Evolutionary conservation across 2,888 invertebrate genomes (phyloP), one percentile per base, ranked within the genome.

Genomic region (Mesodorylaimus sp.): DNA sequence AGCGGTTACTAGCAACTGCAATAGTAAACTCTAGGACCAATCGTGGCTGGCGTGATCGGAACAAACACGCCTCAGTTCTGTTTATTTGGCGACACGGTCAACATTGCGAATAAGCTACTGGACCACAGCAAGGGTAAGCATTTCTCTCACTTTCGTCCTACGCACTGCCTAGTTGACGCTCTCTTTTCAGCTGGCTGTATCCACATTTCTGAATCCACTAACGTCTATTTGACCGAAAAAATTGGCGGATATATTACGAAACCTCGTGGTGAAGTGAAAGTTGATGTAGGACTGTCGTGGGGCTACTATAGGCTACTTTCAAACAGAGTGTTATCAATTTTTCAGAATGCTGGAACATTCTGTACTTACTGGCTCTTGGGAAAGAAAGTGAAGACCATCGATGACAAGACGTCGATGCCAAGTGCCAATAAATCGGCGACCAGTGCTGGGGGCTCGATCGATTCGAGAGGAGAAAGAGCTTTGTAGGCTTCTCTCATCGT

Each of bases 201-300:
- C n/a, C 55, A 55, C 46, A 42, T 55, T 7, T 55, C 55, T 1
- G 50, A 42, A 24, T 25, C 24, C 19, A 45, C 51, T 3, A 52
- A 57, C 37, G 23, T 41, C 16, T 55, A 43, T 28, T 36, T 55
- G 25, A 55, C 56, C 3, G 52, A 57, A 19, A 38, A 49, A 3
- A 52, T 56, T 38, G 55, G 55, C 21, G 56, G 55, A 24, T 61
- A 56, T 47, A 49, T 50, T 3, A 62, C 60, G n/a, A 58, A 58
- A 39, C 36, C 51, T n/a, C 51, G 61, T 48, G 60, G 61, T 23
- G 60, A 60, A 19, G 36, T 43, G 5, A 7, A 41, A 28, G 23
- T 49, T 26, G 27, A 43, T 26, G 44, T 43, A 43, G 19, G 44
- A n/a, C n/a, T n/a, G n/a, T n/a, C n/a, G n/a, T n/a, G n/a, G n/a